Evolutionary conservation across 2,113 vertebrate genomes (phyloP).

Genomic region (Dasypus novemcinctus): DNA sequence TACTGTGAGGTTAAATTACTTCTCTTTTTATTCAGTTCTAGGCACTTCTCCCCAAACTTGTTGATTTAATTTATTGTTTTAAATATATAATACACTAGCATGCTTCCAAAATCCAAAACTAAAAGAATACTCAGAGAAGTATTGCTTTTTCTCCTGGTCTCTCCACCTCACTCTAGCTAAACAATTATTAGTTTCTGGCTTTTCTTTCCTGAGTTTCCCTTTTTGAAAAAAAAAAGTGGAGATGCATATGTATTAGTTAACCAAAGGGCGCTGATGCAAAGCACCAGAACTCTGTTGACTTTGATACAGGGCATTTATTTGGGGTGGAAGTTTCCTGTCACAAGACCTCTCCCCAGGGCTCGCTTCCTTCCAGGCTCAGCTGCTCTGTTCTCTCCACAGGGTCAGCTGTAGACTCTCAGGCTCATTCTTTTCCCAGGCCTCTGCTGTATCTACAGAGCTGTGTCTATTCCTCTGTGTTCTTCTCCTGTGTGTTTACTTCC

Average conservation of each 20-base stretch:
- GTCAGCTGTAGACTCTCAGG: too few species aligned
- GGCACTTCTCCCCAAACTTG: background rate
- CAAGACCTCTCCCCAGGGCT: too few species aligned
- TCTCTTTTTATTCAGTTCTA: background rate
- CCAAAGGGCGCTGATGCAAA: too few species aligned
- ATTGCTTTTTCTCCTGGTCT: background rate
- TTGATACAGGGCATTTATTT: too few species aligned
- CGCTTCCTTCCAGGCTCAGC: too few species aligned
- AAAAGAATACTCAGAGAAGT: background rate
- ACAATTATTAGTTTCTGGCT: background rate
- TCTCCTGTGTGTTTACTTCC: too few species aligned
- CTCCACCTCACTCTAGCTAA: background rate
- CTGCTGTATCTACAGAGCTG: too few species aligned
- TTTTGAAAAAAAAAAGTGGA: background rate
- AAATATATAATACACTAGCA: background rate
- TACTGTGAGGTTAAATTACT: background rate
- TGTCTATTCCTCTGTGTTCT: too few species aligned
- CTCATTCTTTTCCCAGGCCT: too few species aligned
- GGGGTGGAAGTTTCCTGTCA: too few species aligned
- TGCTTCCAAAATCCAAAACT: background rate
- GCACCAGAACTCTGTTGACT: too few species aligned
- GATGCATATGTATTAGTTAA: background rate
- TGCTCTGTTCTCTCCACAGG: too few species aligned
- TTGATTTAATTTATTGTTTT: background rate
- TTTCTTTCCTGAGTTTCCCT: background rate